Percentiles rank a stretch among this genome's conserved stretches.
These are phyloP conservation scores for Venustaconcha ellipsiformis DNA, from an alignment of 1,140 invertebrate genomes.

Conservation along the genomic window DNA sequence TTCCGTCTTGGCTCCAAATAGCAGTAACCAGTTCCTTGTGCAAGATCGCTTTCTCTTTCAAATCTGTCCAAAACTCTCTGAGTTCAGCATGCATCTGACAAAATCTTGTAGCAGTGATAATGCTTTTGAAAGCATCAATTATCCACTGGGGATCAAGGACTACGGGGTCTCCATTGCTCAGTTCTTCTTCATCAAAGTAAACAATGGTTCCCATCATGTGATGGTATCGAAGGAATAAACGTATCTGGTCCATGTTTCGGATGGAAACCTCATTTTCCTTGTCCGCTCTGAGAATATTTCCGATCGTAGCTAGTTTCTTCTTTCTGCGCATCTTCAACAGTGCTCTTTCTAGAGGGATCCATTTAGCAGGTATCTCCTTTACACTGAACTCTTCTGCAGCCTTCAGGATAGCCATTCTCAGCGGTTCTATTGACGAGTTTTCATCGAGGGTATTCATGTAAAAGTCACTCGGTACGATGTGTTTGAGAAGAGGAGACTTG, in stretches of 20 bases:
- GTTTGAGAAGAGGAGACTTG: conserved; percentile 20
- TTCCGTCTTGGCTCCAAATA: conserved; percentile 15
- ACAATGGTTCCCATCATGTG: conserved; percentile 22
- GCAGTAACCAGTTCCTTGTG: conserved; percentile 18
- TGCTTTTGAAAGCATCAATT: conserved; percentile 24
- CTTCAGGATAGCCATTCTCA: too few relatives aligned
- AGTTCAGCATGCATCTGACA: conserved; percentile 11
- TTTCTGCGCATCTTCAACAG: conserved; percentile 15
- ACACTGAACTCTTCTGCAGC: too few relatives aligned
- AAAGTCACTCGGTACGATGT: conserved; percentile 6
- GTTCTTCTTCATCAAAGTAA: conserved; percentile 28
- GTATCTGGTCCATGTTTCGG: conserved; percentile 16
- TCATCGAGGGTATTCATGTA: not conserved
- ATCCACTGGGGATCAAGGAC: conserved; percentile 30
- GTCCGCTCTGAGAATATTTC: conserved; percentile 9
- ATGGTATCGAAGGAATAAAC: conserved; percentile 29
- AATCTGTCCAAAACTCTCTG: conserved; percentile 8
- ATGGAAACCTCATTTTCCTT: conserved; percentile 23
- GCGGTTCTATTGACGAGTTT: too few relatives aligned
- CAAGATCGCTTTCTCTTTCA: conserved; percentile 23
- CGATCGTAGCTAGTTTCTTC: conserved; percentile 11
- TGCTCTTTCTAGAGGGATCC: conserved; percentile 24
- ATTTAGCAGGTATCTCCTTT: conserved; percentile 25
- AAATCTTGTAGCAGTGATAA: conserved; percentile 21
- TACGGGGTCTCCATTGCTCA: not conserved